phyloP scores from a whole-genome alignment of 23 tunicate species.

The Clavelina lepadiformis region DNA sequence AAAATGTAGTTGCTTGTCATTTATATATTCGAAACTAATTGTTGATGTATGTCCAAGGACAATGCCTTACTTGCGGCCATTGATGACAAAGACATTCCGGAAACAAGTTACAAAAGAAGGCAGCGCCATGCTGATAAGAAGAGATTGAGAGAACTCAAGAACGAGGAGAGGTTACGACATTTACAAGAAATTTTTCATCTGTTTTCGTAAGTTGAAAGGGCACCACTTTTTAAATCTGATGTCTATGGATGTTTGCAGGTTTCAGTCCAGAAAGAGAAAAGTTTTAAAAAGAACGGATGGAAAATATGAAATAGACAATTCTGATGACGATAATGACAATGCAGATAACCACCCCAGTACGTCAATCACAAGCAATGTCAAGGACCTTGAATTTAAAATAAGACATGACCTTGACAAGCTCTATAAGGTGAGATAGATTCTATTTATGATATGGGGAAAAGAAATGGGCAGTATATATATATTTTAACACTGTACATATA shows the following conservation, averaged over 20 bases:
- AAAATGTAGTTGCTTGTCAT: no score
- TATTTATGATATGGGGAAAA: no score
- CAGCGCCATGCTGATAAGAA: conserved; percentile 69
- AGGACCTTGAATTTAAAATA: conserved; percentile 64
- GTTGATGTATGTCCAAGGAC: conserved; percentile 1
- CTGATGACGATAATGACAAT: conserved; percentile 38
- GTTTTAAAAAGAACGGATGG: conserved; percentile 48
- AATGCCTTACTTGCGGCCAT: conserved; percentile 49
- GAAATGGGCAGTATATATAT: no score
- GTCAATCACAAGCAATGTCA: conserved; percentile 46
- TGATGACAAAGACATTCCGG: conserved; percentile 15
- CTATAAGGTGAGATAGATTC: conserved; percentile 47
- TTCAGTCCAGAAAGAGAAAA: conserved; percentile 44
- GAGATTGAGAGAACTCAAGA: conserved; percentile 58
- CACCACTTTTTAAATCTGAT: not conserved
- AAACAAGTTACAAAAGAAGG: conserved; percentile 65
- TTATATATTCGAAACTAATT: not conserved
- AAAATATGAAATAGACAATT: conserved; percentile 22
- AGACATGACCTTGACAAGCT: conserved; percentile 68
- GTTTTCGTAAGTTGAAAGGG: not conserved
- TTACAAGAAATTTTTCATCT: not conserved
- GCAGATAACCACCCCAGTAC: conserved; percentile 25
- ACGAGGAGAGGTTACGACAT: conserved; percentile 41
- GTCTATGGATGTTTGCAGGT: conserved; percentile 3
- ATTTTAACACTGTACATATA: no score